A percentile compares a stretch with the other conserved stretches of the same genome.
Evolutionary conservation across 2,888 invertebrate genomes (phyloP).

Genomic region (Peribatodes rhomboidaria): DNA sequence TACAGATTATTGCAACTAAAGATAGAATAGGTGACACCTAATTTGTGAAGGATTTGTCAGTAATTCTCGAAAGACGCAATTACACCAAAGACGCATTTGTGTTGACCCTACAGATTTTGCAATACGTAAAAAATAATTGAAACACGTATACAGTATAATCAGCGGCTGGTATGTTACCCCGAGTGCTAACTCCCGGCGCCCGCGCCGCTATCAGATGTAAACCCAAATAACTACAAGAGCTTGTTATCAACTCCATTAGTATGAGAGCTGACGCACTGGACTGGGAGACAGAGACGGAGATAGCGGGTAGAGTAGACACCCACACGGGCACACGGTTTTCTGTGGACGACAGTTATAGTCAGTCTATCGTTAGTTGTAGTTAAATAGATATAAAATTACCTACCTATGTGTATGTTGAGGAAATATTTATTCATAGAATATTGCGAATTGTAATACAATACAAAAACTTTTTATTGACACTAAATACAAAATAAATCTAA

Average conservation of each 20-base stretch:
- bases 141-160: slow-evolving; percentile 4
- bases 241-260: slow-evolving; percentile 55
- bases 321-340: not conserved
- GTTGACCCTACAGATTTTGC: not conserved
- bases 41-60: too few species aligned
- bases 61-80: too few species aligned
- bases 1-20: too few species aligned
- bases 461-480: too few species aligned
- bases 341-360: too few species aligned
- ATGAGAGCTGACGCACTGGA: slow-evolving; percentile 30
- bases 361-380: too few species aligned
- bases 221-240: slow-evolving; percentile 52
- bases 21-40: too few species aligned
- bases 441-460: not conserved
- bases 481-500: too few species aligned
- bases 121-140: not conserved
- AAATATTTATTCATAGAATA: too few species aligned
- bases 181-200: slow-evolving; percentile 26
- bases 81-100: too few species aligned
- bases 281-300: slow-evolving; percentile 12
- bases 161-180: slow-evolving; percentile 14
- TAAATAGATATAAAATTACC: too few species aligned
- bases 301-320: not conserved
- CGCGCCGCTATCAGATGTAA: slow-evolving; percentile 48
- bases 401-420: too few species aligned